phyloP scores from a whole-genome alignment of 2,888 invertebrate species.

The Psococerastis gibbosa region DNA sequence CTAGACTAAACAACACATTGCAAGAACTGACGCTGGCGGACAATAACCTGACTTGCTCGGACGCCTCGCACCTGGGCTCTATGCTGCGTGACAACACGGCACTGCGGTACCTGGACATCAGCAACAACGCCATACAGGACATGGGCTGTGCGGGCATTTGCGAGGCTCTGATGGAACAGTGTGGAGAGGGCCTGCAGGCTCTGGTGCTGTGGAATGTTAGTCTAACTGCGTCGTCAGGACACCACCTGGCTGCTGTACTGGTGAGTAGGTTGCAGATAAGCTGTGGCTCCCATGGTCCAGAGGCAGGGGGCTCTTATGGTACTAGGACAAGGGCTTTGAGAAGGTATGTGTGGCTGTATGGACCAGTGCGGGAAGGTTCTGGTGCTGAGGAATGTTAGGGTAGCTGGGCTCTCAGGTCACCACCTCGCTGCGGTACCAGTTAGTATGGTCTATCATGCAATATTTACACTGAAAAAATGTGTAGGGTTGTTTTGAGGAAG shows the following conservation, averaged over 20 bases:
- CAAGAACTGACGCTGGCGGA: slow-evolving; percentile 69
- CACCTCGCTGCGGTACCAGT: no score
- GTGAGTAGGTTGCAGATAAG: no score
- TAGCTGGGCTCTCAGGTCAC: no score
- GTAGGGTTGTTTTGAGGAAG: no score
- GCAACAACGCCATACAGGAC: slow-evolving; percentile 41
- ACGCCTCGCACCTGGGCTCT: slow-evolving; percentile 59
- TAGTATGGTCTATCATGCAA: no score
- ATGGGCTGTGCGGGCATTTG: slow-evolving; percentile 50
- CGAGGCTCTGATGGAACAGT: slow-evolving; percentile 52
- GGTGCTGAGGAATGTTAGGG: no score
- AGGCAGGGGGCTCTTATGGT: no score
- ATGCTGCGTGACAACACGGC: slow-evolving; percentile 53
- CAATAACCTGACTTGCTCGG: slow-evolving; percentile 50
- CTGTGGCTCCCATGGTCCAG: no score
- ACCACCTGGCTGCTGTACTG: slow-evolving; percentile 41
- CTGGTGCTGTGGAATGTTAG: slow-evolving; percentile 76
- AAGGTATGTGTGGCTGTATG: no score
- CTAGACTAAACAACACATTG: slow-evolving; percentile 46
- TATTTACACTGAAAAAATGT: no score
- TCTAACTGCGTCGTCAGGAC: slow-evolving; percentile 52
- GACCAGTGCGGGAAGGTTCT: no score
- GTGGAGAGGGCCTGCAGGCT: slow-evolving; percentile 40
- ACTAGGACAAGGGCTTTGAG: no score
- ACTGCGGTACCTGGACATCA: slow-evolving; percentile 60